A percentile compares a stretch with the other conserved stretches of the same genome.
Evolutionary conservation across 2,113 vertebrate genomes (phyloP).

Genomic region (Illadopsis cleaveri): DNA sequence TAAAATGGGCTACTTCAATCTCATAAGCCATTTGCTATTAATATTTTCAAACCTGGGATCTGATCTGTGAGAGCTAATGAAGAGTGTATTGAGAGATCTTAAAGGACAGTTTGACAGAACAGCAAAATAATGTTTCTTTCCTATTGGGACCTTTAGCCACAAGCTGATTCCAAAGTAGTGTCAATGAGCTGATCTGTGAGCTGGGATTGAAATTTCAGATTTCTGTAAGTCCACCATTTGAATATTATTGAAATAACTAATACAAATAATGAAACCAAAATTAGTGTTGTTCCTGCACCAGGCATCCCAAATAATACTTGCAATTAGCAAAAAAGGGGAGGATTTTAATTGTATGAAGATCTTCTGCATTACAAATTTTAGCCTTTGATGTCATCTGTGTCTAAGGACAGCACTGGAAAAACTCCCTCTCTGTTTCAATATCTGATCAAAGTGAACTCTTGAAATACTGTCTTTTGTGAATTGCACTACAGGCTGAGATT

Average conservation of each 20-base stretch:
- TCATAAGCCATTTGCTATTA: background rate
- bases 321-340: background rate
- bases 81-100: background rate
- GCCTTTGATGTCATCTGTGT: background rate
- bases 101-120: background rate
- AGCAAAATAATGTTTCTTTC: background rate
- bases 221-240: background rate
- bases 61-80: background rate
- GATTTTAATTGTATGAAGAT: background rate
- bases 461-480: background rate
- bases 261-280: background rate
- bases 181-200: background rate
- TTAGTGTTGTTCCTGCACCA: background rate
- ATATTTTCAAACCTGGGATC: background rate
- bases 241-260: background rate
- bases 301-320: background rate
- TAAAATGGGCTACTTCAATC: background rate
- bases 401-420: background rate
- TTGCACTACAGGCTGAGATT: background rate
- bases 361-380: background rate
- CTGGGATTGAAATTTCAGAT: background rate
- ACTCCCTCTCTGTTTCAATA: background rate
- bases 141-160: background rate
- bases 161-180: background rate
- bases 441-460: background rate